These are phyloP conservation scores for Willowsia nigromaculata DNA, from an alignment of 2,888 invertebrate species.

Conservation along the genomic window DNA sequence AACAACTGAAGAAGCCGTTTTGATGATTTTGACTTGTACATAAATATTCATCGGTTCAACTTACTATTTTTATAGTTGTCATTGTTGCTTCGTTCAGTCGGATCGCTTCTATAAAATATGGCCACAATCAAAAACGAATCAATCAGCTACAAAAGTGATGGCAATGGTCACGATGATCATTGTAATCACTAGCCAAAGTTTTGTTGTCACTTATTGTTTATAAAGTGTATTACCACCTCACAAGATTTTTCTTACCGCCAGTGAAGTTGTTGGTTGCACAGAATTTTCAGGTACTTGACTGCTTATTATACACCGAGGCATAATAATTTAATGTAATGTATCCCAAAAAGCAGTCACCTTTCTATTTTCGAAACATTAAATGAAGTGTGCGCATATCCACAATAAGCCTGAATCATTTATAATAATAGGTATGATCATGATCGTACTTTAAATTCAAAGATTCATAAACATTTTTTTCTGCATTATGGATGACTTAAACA, in stretches of 20 bases:
- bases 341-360: conserved; percentile 8
- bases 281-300: background rate
- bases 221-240: conserved; percentile 26
- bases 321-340: background rate
- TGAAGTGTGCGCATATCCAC: background rate
- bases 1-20: conserved; percentile 27
- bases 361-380: background rate
- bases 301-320: no score
- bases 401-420: no score
- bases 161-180: conserved; percentile 43
- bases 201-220: background rate
- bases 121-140: conserved; percentile 52
- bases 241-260: background rate
- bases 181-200: conserved; percentile 32
- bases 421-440: background rate
- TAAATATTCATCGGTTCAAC: conserved; percentile 38
- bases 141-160: conserved; percentile 44
- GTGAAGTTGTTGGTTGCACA: background rate
- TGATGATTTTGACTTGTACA: conserved; percentile 1
- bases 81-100: background rate
- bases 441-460: background rate
- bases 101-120: conserved; percentile 44
- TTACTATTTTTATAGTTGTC: conserved; percentile 49
- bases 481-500: background rate
- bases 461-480: background rate